Conservation (phyloP, 2,888 invertebrate genomes). For the Luperina nickerlii region DNA sequence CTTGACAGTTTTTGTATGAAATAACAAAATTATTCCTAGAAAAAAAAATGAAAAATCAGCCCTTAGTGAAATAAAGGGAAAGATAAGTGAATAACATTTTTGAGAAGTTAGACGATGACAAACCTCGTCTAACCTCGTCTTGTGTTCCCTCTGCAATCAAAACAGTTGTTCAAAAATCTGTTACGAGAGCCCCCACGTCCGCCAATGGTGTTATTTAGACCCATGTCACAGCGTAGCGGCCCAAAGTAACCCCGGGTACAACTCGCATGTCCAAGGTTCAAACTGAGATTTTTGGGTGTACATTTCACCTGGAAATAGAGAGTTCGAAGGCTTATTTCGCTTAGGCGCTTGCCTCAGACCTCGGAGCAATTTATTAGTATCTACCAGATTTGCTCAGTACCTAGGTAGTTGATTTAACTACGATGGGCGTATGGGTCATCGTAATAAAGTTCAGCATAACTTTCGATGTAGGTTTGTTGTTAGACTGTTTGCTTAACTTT, state of each 20-base stretch:
- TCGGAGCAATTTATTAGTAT: background rate
- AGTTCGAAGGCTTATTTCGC: background rate
- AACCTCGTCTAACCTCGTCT: background rate
- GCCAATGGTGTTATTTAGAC: conserved; percentile 5
- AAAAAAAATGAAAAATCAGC: too few species aligned
- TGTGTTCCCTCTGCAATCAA: background rate
- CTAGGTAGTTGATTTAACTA: background rate
- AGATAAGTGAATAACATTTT: too few species aligned
- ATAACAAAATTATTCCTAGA: too few species aligned
- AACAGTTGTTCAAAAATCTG: background rate
- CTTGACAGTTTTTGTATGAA: too few species aligned
- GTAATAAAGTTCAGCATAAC: background rate
- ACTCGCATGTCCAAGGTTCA: background rate
- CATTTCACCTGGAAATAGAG: background rate
- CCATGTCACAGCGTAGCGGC: conserved; percentile 19
- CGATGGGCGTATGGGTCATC: background rate
- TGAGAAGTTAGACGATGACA: background rate
- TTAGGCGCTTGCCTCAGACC: background rate
- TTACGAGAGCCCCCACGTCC: background rate
- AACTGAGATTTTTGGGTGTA: conserved; percentile 14
- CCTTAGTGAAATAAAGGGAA: too few species aligned
- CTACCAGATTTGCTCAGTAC: background rate
- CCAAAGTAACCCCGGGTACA: background rate
- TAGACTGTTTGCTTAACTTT: background rate
- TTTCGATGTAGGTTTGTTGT: background rate